A percentile compares a stretch with the other conserved stretches of the same genome.
phyloP scores from a whole-genome alignment of 1,140 invertebrate genomes.

The Heliconius himera region DNA sequence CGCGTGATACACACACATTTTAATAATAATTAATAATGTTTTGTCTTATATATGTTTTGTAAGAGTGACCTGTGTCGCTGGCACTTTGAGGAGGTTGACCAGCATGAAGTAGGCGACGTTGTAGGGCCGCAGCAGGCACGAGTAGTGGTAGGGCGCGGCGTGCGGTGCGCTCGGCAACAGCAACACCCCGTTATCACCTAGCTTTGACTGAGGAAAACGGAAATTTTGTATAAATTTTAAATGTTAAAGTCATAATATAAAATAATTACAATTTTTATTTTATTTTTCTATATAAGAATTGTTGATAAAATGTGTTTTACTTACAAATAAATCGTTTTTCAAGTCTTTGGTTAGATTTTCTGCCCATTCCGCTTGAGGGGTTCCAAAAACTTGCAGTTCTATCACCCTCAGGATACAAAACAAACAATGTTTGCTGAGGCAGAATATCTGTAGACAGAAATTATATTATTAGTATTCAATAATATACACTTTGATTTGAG shows the following conservation, averaged over 20 bases:
- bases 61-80: constrained; percentile 88
- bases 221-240: background rate
- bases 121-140: constrained; percentile 89
- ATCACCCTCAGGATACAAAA: constrained; percentile 85
- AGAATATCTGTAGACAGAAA: constrained; percentile 60
- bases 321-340: constrained; percentile 84
- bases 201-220: constrained; percentile 80
- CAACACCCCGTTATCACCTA: constrained; percentile 92
- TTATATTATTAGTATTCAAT: too few relatives aligned
- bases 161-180: constrained; percentile 93
- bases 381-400: constrained; percentile 83
- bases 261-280: too few relatives aligned
- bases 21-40: background rate
- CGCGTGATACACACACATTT: background rate
- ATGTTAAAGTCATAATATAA: background rate
- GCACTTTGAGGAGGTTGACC: constrained; percentile 93
- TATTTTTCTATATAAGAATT: too few relatives aligned
- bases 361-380: constrained; percentile 84
- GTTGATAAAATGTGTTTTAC: constrained; percentile 38
- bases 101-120: constrained; percentile 95
- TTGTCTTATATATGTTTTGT: background rate
- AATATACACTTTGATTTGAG: background rate
- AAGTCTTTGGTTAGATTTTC: constrained; percentile 83
- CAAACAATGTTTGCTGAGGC: constrained; percentile 84
- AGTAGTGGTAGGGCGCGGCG: constrained; percentile 92